Base-by-base conservation (phyloP, 92 coral and sea anemone genomes). In the Parazoanthus darwini region DNA sequence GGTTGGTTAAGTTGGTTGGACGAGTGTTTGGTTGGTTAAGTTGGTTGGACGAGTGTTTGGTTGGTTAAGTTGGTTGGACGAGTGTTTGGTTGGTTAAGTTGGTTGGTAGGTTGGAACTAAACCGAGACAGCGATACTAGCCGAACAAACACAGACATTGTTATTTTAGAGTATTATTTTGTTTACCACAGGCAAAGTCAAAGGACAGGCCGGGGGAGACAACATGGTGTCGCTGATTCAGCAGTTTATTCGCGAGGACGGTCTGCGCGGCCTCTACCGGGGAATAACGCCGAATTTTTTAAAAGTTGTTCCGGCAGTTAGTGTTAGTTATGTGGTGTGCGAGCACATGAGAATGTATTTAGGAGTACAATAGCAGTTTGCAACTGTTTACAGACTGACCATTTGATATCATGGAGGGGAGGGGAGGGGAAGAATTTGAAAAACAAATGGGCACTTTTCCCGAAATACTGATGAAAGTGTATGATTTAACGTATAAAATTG, bases 241-340 rank as follows among this genome's bases (percentile, higher is more conserved):
- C 79, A 84, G 37, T 48, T 91, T 76, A n/a, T 74, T 36, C 90
- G 82, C 15, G 93, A 82, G 29, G 93, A 91, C 29, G 93, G 93
- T 4, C 54, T 91, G 1, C 90, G 93, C 5, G 93, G 93, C 29
- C 85, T 91, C 3, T 91, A 91, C 43, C 89, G 93, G 26, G 93
- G 93, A 37, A 82, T 91, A 7, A 74, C 86, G n/a, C 93, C 93
- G 8, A 91, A 91, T 59, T 91, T 91, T 37, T 74, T 91, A 81
- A 91, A 91, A 82, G 93, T 91, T 16, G 89, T 91, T 46, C 93
- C 93, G 1, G 93, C 93, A 65, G 93, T 91, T 48, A 91, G 93
- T 82, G 86, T 91, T 42, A 86, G 92, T 58, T 80, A 80, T 56
- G 85, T 80, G 20, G 85, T 80, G 48, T 80, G 85, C 25, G 85